phyloP scores from a whole-genome alignment of 2,113 vertebrate genomes.

The Natator depressus region DNA sequence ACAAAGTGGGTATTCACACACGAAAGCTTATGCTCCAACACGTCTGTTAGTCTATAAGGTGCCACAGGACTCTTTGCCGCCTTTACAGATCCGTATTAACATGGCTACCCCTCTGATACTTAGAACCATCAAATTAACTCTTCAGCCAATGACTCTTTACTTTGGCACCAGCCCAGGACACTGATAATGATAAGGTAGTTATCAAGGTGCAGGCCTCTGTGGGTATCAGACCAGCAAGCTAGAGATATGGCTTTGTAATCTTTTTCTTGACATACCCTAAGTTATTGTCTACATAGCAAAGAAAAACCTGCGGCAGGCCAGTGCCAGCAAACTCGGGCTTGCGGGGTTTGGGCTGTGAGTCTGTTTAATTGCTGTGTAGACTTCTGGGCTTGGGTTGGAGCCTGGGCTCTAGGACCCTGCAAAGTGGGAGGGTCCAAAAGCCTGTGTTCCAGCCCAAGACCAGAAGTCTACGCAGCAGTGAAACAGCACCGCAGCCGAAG shows the following conservation, averaged over 20 bases:
- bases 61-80: too few relatives aligned
- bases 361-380: not conserved
- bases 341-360: not conserved
- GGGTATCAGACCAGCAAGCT: not conserved
- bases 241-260: not conserved
- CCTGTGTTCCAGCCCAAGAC: not conserved
- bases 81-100: too few relatives aligned
- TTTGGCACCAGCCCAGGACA: not conserved
- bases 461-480: not conserved
- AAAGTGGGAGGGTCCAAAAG: not conserved
- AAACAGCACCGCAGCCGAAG: not conserved
- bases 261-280: not conserved
- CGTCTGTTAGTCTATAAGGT: too few relatives aligned
- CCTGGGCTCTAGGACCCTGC: not conserved
- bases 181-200: not conserved
- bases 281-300: not conserved
- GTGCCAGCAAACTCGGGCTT: not conserved
- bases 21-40: too few relatives aligned
- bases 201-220: not conserved
- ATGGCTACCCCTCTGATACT: too few relatives aligned
- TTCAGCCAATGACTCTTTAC: not conserved
- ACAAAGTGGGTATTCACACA: too few relatives aligned
- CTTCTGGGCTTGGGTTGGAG: not conserved
- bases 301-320: not conserved
- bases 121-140: not conserved